Conservation (phyloP, 1,140 invertebrate genomes). For the Laupala kohalensis region DNA sequence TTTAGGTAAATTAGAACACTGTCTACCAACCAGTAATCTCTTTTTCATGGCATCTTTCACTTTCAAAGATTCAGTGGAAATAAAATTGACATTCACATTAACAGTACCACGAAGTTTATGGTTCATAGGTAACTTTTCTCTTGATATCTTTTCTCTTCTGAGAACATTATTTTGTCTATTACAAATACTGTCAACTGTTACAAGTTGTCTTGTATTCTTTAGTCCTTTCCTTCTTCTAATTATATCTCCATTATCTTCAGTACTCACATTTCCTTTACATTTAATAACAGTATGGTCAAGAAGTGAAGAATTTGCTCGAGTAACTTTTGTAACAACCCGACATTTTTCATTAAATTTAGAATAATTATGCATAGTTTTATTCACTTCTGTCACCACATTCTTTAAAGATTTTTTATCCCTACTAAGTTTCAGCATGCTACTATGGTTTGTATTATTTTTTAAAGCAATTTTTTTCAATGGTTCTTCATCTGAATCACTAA, state of each 20-base stretch:
- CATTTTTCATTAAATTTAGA: background rate
- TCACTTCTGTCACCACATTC: background rate
- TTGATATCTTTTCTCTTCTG: background rate
- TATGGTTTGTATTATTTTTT: background rate
- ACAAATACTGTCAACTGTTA: background rate
- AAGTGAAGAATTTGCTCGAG: background rate
- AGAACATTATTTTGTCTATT: background rate
- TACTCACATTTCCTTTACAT: background rate
- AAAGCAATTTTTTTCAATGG: constrained; percentile 34
- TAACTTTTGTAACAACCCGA: background rate
- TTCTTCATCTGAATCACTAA: constrained; percentile 44
- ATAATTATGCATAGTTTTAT: background rate
- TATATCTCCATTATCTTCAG: no score
- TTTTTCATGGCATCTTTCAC: no score
- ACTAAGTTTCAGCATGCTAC: no score
- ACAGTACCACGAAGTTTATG: no score
- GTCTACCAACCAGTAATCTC: no score
- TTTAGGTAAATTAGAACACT: no score
- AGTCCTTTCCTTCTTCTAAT: background rate
- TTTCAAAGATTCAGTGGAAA: no score
- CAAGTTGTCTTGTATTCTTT: background rate
- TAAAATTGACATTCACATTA: no score
- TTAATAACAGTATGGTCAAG: background rate
- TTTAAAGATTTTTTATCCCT: background rate
- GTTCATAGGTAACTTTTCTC: background rate